These are phyloP conservation scores for Oligia strigilis DNA, from an alignment of 2,888 invertebrate genomes.

Conservation along the genomic window DNA sequence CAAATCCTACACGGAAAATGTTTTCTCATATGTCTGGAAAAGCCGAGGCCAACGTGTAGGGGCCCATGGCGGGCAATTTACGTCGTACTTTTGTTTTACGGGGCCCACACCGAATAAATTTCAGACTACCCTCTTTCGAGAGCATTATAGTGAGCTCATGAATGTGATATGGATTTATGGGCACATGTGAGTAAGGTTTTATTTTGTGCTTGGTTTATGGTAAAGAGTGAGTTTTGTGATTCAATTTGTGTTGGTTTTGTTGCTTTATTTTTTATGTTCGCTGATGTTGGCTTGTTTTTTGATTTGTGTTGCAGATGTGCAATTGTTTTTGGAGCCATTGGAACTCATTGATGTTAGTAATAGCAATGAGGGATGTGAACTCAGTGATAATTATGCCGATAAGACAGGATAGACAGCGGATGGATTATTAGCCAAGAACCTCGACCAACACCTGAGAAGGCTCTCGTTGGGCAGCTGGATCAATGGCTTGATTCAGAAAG, in stretches of 20 bases:
- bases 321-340: background rate
- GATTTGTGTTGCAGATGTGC: background rate
- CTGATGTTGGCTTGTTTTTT: background rate
- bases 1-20: constrained; percentile 79
- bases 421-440: too few relatives aligned
- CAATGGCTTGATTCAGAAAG: too few relatives aligned
- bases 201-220: constrained; percentile 53
- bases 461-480: too few relatives aligned
- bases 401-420: too few relatives aligned
- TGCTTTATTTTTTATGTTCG: constrained; percentile 14
- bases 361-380: too few relatives aligned
- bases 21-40: constrained; percentile 89
- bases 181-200: constrained; percentile 58
- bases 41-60: constrained; percentile 84
- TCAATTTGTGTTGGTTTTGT: constrained; percentile 24
- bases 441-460: too few relatives aligned
- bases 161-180: constrained; percentile 58
- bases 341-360: background rate
- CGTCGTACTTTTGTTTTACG: constrained; percentile 88
- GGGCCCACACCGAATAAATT: constrained; percentile 81
- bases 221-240: constrained; percentile 32
- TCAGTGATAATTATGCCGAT: too few relatives aligned
- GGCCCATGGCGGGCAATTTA: constrained; percentile 83
- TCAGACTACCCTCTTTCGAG: constrained; percentile 74
- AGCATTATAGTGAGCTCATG: constrained; percentile 72